Conservation (phyloP, 1,140 invertebrate species). For the Drosophila suzukii region DNA sequence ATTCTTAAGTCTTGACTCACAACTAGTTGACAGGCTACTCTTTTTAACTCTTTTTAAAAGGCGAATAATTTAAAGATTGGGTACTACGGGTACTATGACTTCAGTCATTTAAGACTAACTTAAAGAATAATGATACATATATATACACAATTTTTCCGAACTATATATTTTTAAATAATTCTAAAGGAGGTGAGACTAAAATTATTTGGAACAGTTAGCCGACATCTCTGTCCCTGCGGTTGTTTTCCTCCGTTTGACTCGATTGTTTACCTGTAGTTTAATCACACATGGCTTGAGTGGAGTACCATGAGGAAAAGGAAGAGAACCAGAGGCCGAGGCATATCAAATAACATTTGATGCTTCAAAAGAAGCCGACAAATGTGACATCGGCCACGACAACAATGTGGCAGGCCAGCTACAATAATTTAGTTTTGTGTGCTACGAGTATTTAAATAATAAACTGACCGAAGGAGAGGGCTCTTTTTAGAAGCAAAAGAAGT, state of each 20-base stretch:
- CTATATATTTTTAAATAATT: too few species aligned
- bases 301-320: conserved; percentile 1
- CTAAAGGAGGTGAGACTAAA: too few species aligned
- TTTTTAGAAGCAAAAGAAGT: conserved; percentile 34
- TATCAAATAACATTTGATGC: conserved; percentile 74
- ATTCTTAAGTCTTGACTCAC: too few species aligned
- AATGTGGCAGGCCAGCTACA: conserved; percentile 25
- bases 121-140: too few species aligned
- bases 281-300: conserved; percentile 69
- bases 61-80: too few species aligned
- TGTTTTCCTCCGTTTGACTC: conserved; percentile 17
- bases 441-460: conserved; percentile 80
- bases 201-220: background rate
- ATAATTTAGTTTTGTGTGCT: conserved; percentile 37
- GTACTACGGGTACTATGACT: too few species aligned
- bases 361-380: conserved; percentile 71
- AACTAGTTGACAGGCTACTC: too few species aligned
- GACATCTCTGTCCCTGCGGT: conserved; percentile 12
- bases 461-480: conserved; percentile 36
- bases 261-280: conserved; percentile 72
- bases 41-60: too few species aligned
- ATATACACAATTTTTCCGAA: too few species aligned
- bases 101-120: too few species aligned
- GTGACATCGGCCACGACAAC: conserved; percentile 58
- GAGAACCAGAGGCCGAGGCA: conserved; percentile 29